Evolutionary conservation across 2,888 invertebrate genomes (phyloP).

Genomic region (Dicycla oo): DNA sequence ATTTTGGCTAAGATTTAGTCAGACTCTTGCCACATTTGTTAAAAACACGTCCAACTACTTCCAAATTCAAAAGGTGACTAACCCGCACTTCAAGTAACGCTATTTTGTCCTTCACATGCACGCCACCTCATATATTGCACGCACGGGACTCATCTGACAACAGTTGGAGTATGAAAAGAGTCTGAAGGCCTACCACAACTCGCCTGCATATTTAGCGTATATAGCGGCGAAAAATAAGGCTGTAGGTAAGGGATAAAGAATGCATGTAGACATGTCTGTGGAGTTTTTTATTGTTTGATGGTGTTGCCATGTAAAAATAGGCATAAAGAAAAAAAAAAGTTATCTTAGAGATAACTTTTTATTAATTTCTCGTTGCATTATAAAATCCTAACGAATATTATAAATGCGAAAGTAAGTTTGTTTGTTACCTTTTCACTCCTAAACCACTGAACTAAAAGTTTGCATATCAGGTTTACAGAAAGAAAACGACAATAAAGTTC

Average conservation of each 20-base stretch:
- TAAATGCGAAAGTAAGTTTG: no score
- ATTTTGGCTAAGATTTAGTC: no score
- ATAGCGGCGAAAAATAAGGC: constrained; percentile 98
- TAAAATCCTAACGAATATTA: no score
- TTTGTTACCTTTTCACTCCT: no score
- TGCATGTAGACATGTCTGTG: constrained; percentile 42
- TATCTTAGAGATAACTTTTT: no score
- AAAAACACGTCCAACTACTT: constrained; percentile 45
- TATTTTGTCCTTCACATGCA: constrained; percentile 86
- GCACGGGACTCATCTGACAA: constrained; percentile 68
- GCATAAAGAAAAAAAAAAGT: no score
- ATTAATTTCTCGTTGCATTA: background rate
- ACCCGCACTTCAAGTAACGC: constrained; percentile 78
- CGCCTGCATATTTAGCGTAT: constrained; percentile 98
- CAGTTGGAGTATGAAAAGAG: constrained; percentile 98
- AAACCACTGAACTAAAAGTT: no score
- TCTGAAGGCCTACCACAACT: constrained; percentile 98
- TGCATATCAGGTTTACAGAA: no score
- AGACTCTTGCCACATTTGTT: background rate
- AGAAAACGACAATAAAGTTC: no score
- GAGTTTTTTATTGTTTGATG: background rate
- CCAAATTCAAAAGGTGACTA: constrained; percentile 77
- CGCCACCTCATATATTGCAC: constrained; percentile 80
- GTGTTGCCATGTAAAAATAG: constrained; percentile 15
- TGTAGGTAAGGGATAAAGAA: constrained; percentile 90